These are phyloP conservation scores for Onthophagus sagittarius DNA, from an alignment of 2,888 invertebrate genomes.

Conservation along the genomic window DNA sequence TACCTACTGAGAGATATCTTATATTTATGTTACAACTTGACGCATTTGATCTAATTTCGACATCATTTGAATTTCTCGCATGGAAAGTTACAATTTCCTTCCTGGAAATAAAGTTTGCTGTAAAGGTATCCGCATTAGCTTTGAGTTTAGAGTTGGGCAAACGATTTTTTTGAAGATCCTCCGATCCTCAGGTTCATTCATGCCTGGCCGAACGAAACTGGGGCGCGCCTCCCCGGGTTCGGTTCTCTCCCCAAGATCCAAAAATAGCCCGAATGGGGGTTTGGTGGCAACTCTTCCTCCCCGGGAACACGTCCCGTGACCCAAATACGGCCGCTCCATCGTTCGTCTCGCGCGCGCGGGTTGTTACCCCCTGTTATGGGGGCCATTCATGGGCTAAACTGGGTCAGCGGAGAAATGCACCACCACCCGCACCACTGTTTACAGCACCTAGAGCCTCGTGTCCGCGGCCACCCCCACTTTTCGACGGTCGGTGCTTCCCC, in stretches of 20 bases:
- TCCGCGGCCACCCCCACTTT: constrained; percentile 28
- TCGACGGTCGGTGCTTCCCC: constrained; percentile 24
- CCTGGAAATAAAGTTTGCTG: not conserved
- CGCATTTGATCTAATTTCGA: no score
- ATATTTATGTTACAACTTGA: no score
- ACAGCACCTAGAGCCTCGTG: constrained; percentile 27
- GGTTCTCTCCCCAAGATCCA: constrained; percentile 23
- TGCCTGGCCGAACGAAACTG: not conserved
- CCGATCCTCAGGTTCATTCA: constrained; percentile 4
- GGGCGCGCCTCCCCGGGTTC: constrained; percentile 2
- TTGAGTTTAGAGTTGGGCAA: not conserved
- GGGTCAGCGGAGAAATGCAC: constrained; percentile 44
- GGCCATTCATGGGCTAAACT: constrained; percentile 26
- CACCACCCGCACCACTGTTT: constrained; percentile 40
- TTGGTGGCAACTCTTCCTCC: constrained; percentile 6
- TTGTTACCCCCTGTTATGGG: constrained; percentile 43
- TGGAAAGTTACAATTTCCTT: not conserved
- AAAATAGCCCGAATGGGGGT: constrained; percentile 24
- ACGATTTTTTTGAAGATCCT: not conserved
- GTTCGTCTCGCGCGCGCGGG: constrained; percentile 35
- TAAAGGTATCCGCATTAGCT: not conserved
- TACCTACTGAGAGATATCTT: no score
- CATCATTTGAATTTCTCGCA: no score
- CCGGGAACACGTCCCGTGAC: constrained; percentile 35
- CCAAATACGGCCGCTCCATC: constrained; percentile 37